Conservation (phyloP, 2,113 vertebrate species). For the Mobula hypostoma region DNA sequence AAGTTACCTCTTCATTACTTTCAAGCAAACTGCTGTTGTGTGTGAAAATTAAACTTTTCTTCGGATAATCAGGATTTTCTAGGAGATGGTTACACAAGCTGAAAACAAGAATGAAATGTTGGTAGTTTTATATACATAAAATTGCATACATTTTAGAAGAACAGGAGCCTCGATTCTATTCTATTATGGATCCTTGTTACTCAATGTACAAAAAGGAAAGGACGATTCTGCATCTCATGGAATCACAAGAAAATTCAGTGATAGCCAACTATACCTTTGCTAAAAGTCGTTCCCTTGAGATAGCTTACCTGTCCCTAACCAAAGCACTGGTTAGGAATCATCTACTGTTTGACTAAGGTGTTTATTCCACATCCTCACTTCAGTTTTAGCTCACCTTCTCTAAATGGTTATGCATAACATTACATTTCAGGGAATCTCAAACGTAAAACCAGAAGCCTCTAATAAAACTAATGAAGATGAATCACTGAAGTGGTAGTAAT, state of each 20-base stretch:
- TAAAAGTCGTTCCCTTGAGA: background rate
- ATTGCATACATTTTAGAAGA: constrained; percentile 44
- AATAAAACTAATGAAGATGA: background rate
- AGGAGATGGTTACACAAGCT: constrained; percentile 93
- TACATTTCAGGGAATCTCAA: background rate
- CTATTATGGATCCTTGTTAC: constrained; percentile 4
- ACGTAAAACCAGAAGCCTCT: background rate
- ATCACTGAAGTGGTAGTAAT: background rate
- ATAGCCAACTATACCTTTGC: background rate
- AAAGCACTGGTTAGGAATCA: background rate
- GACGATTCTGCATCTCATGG: constrained; percentile 41
- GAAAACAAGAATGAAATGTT: constrained; percentile 40
- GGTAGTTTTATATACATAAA: background rate
- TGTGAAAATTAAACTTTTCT: constrained; percentile 69
- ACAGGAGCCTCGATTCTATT: constrained; percentile 41
- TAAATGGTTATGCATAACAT: background rate
- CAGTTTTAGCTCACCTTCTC: background rate
- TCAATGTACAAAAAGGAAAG: constrained; percentile 41
- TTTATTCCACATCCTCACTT: background rate
- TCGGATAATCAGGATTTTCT: constrained; percentile 87
- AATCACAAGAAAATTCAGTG: constrained; percentile 35
- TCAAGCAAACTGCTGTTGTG: constrained; percentile 83
- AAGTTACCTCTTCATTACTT: constrained; percentile 65
- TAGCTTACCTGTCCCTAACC: background rate
- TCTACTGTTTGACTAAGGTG: background rate